phyloP scores from a whole-genome alignment of 1,140 invertebrate genomes.

The Heliconius melpomene region DNA sequence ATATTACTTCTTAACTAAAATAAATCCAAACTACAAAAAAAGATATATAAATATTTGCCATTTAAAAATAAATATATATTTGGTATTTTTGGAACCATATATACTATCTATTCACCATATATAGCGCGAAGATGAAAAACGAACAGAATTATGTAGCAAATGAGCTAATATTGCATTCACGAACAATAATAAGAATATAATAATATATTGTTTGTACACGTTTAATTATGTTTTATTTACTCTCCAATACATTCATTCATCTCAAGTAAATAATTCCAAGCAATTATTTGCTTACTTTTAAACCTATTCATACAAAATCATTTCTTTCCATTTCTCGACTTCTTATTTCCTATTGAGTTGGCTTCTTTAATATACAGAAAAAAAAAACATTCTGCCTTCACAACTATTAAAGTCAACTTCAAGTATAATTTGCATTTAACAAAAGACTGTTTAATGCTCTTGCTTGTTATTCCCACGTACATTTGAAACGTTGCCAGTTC shows the following conservation, averaged over 20 bases:
- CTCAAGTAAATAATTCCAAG: background rate
- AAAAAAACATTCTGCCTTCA: background rate
- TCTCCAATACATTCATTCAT: background rate
- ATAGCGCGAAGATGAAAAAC: too few species aligned
- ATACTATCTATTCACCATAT: too few species aligned
- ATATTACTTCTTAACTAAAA: too few species aligned
- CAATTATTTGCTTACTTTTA: background rate
- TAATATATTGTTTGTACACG: too few species aligned
- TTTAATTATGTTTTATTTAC: background rate
- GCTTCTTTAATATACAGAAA: background rate
- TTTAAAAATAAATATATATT: too few species aligned
- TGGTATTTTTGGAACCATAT: too few species aligned
- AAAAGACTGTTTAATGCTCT: conserved; percentile 14
- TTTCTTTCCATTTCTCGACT: background rate
- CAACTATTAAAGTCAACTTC: conserved; percentile 9
- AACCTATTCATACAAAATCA: background rate
- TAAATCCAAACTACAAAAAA: too few species aligned
- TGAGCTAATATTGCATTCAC: too few species aligned
- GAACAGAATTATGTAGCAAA: too few species aligned
- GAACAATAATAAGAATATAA: too few species aligned
- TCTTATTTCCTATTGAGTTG: background rate
- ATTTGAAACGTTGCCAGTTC: conserved; percentile 17
- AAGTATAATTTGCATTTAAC: conserved; percentile 13
- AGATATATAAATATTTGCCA: too few species aligned
- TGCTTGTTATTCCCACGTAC: conserved; percentile 13